These are phyloP conservation scores for Gymnoscelis rufifasciata DNA, from an alignment of 2,888 invertebrate genomes.

Conservation along the genomic window DNA sequence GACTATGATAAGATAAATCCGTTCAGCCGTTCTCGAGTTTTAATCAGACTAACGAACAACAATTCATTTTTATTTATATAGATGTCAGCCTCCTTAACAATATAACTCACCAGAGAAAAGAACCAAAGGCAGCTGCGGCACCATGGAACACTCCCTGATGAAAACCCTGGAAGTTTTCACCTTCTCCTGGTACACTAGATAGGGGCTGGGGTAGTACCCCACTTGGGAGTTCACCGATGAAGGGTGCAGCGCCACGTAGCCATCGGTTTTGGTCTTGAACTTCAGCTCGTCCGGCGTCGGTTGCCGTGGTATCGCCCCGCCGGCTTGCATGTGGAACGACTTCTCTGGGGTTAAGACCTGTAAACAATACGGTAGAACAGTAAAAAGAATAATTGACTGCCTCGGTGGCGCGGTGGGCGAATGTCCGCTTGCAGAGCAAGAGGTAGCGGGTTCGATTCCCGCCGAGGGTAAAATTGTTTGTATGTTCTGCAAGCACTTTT, in stretches of 20 bases:
- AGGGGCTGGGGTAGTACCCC: slow-evolving; percentile 84
- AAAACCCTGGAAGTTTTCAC: slow-evolving; percentile 88
- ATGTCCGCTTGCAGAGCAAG: no score
- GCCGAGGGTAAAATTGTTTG: no score
- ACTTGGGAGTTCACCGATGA: slow-evolving; percentile 85
- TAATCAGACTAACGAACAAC: no score
- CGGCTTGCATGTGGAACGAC: slow-evolving; percentile 84
- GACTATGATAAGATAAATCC: no score
- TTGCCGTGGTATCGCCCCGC: slow-evolving; percentile 86
- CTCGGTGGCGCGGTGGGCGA: no score
- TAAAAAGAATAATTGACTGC: no score
- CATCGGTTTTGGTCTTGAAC: slow-evolving; percentile 87
- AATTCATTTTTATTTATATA: no score
- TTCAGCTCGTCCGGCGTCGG: slow-evolving; percentile 84
- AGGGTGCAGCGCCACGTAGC: slow-evolving; percentile 86
- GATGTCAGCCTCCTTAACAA: no score
- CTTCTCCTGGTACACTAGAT: slow-evolving; percentile 90
- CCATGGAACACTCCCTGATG: slow-evolving; percentile 89
- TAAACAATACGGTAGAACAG: no score
- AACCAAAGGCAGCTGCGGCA: slow-evolving; percentile 85
- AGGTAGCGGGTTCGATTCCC: no score
- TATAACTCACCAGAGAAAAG: slow-evolving; percentile 77
- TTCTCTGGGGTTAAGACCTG: slow-evolving; percentile 87
- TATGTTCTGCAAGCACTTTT: no score
- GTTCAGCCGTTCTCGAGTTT: no score